Conservation (phyloP, 2,113 vertebrate genomes). For the Siniperca chuatsi region DNA sequence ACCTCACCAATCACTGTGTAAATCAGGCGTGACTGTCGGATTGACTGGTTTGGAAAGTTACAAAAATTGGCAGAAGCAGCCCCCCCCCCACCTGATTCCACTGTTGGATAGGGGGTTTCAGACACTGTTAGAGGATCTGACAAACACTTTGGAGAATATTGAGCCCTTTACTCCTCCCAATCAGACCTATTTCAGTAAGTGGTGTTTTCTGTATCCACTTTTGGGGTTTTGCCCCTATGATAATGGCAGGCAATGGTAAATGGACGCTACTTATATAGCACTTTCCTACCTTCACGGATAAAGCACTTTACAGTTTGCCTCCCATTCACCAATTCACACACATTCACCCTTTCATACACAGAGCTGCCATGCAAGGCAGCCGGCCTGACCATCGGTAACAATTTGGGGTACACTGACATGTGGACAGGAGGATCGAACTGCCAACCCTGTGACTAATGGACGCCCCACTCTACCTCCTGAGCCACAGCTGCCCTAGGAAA, state of each 20-base stretch:
- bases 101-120: not conserved
- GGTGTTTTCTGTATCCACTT: not conserved
- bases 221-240: not conserved
- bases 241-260: not conserved
- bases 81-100: too few relatives aligned
- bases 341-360: too few relatives aligned
- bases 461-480: not conserved
- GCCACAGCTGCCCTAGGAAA: not conserved
- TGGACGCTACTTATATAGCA: not conserved
- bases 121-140: not conserved
- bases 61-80: too few relatives aligned
- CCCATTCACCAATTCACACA: not conserved
- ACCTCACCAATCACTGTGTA: not conserved
- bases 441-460: not conserved
- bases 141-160: not conserved
- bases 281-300: not conserved
- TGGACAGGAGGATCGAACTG: not conserved
- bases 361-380: not conserved
- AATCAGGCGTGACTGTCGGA: not conserved
- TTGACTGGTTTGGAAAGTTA: conserved; percentile 8
- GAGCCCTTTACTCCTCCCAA: not conserved
- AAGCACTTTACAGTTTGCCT: not conserved
- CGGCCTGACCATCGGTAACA: not conserved
- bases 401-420: not conserved
- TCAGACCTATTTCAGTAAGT: not conserved